Percentiles rank a stretch among this genome's conserved stretches.
Evolutionary conservation across 2,113 vertebrate species (phyloP).

Genomic region (Vulpes lagopus): DNA sequence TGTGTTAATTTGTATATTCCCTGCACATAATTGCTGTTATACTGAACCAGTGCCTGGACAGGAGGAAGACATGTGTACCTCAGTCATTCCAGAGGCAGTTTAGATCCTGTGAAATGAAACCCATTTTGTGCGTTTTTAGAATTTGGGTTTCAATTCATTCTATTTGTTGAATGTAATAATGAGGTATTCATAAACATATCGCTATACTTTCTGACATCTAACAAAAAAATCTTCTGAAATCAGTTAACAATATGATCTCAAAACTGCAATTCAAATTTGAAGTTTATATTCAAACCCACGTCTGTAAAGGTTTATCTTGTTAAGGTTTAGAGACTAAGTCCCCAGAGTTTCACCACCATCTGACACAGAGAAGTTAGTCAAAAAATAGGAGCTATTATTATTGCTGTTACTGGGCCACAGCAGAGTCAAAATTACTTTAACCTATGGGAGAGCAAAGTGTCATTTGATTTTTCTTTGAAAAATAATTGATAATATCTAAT

Average conservation of each 20-base stretch:
- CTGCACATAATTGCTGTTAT: conserved; percentile 49
- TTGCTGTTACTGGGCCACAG: neutral
- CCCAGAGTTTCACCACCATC: neutral
- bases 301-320: neutral
- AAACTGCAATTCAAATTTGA: neutral
- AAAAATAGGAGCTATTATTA: neutral
- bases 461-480: conserved; percentile 15
- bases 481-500: neutral
- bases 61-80: conserved; percentile 27
- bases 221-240: conserved; percentile 91
- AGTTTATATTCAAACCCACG: conserved; percentile 4
- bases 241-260: neutral
- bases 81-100: conserved; percentile 87
- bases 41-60: conserved; percentile 56
- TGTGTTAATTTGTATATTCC: neutral
- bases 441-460: neutral
- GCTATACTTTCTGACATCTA: conserved; percentile 93
- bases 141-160: conserved; percentile 90
- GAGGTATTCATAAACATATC: conserved; percentile 95
- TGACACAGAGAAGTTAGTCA: neutral
- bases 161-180: conserved; percentile 94
- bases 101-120: conserved; percentile 91
- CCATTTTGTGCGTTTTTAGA: conserved; percentile 90
- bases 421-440: neutral
- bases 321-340: neutral